phyloP scores from a whole-genome alignment of 2,888 invertebrate species.

The Taphrorychus bicolor region DNA sequence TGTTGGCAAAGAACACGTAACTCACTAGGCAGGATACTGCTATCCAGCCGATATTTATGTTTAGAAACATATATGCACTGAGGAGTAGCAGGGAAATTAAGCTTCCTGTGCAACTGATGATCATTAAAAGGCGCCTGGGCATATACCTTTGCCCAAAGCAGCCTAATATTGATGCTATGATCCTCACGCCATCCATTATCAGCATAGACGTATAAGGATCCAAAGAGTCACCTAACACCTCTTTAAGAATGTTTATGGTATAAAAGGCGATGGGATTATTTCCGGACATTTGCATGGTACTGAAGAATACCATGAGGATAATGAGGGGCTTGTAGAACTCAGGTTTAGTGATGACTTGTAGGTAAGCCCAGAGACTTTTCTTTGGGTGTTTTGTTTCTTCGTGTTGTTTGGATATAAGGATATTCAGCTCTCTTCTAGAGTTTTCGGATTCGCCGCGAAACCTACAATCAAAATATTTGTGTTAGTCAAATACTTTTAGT shows the following conservation, averaged over 20 bases:
- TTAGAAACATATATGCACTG: conserved; percentile 14
- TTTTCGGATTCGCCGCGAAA: conserved; percentile 65
- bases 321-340: conserved; percentile 67
- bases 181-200: conserved; percentile 32
- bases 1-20: conserved; percentile 23
- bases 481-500: too few species aligned
- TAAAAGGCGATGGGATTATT: conserved; percentile 76
- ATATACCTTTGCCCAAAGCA: conserved; percentile 25
- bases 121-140: conserved; percentile 19
- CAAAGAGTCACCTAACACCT: conserved; percentile 15
- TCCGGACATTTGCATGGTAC: conserved; percentile 73
- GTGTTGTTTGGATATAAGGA: conserved; percentile 60
- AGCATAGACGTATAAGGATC: conserved; percentile 32
- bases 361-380: conserved; percentile 54
- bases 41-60: conserved; percentile 13
- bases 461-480: too few species aligned
- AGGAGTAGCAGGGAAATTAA: conserved; percentile 17
- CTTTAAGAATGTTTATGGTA: conserved; percentile 60
- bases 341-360: conserved; percentile 47
- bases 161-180: conserved; percentile 23
- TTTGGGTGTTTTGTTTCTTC: conserved; percentile 4
- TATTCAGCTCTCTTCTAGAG: conserved; percentile 62
- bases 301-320: conserved; percentile 70
- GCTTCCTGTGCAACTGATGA: conserved; percentile 28
- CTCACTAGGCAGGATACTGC: conserved; percentile 7